phyloP scores from a whole-genome alignment of 2,113 vertebrate species.

The Pontoporia blainvillei region DNA sequence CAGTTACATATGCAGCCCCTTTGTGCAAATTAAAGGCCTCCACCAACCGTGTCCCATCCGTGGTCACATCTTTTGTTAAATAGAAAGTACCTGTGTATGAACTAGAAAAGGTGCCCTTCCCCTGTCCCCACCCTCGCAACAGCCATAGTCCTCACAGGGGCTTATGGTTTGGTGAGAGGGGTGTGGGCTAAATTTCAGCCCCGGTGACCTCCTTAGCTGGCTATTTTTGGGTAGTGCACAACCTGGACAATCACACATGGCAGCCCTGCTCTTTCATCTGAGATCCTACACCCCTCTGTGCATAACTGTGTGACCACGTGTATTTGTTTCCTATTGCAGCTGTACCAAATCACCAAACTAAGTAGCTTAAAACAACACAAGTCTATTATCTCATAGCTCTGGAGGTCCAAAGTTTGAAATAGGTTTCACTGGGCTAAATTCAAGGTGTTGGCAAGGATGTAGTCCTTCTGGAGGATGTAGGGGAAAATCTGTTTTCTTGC shows the following conservation, averaged over 20 bases:
- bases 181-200: neutral
- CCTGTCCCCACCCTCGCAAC: fast-evolving
- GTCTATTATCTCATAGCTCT: neutral
- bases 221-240: neutral
- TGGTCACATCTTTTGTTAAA: neutral
- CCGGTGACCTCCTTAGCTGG: neutral
- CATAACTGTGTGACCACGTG: neutral
- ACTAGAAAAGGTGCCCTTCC: neutral
- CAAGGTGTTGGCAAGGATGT: neutral
- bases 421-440: neutral
- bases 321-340: neutral
- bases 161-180: neutral
- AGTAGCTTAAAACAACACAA: neutral
- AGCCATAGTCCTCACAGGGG: neutral
- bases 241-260: neutral
- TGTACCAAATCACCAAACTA: neutral
- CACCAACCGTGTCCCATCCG: fast-evolving
- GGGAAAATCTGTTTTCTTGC: neutral
- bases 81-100: neutral
- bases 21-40: neutral
- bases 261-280: neutral
- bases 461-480: neutral
- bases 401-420: neutral
- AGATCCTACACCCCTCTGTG: neutral
- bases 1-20: neutral